A percentile compares a stretch with the other conserved stretches of the same genome.
Conservation (phyloP, 2,888 invertebrate genomes). For the Drosophila siamana region DNA sequence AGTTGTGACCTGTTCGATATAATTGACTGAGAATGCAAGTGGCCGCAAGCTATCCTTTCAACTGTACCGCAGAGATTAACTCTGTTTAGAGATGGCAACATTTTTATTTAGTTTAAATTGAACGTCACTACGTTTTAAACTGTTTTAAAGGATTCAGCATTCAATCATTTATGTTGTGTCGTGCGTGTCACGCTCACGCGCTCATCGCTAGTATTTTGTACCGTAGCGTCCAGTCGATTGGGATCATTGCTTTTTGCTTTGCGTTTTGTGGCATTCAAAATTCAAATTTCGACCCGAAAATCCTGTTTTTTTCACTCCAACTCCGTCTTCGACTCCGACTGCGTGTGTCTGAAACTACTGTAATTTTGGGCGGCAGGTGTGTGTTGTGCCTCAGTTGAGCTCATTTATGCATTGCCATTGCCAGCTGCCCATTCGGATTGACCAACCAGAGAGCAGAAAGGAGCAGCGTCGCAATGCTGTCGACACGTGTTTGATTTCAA, state of each 20-base stretch:
- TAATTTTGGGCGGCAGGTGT: slow-evolving; percentile 75
- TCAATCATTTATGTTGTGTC: background rate
- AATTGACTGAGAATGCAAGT: slow-evolving; percentile 9
- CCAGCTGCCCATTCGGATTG: slow-evolving; percentile 59
- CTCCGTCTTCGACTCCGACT: background rate
- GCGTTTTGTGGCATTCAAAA: slow-evolving; percentile 56
- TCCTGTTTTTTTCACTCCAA: slow-evolving; percentile 59
- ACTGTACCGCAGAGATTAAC: slow-evolving; percentile 11
- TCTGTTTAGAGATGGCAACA: background rate
- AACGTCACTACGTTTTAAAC: too few relatives aligned
- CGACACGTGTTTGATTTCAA: slow-evolving; percentile 80
- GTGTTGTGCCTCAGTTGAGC: slow-evolving; percentile 29
- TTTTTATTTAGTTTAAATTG: background rate
- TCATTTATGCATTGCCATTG: slow-evolving; percentile 25
- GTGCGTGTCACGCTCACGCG: slow-evolving; percentile 5
- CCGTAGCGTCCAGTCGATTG: slow-evolving; percentile 12
- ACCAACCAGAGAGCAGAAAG: slow-evolving; percentile 72
- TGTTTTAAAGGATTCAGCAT: background rate
- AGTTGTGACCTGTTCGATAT: slow-evolving; percentile 42
- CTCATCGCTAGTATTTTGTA: slow-evolving; percentile 7
- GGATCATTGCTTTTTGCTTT: slow-evolving; percentile 15
- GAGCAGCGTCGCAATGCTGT: slow-evolving; percentile 36
- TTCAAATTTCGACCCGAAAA: slow-evolving; percentile 67
- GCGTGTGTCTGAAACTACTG: slow-evolving; percentile 54
- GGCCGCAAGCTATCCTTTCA: slow-evolving; percentile 22